Evolutionary conservation across 2,113 vertebrate species (phyloP).

Genomic region (Pimephales promelas): DNA sequence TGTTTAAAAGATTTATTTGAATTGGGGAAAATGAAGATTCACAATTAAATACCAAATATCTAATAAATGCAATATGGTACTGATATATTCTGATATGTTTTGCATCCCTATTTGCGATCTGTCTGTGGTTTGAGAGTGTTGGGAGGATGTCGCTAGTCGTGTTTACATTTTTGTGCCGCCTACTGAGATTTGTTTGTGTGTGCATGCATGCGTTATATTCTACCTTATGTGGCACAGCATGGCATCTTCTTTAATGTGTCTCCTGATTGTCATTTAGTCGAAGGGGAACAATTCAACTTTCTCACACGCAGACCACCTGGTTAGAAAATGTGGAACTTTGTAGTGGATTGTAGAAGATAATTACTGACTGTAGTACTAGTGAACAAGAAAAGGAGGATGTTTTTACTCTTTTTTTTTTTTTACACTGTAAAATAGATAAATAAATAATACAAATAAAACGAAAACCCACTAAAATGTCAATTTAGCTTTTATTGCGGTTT

Average conservation of each 20-base stretch:
- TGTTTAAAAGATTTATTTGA: not conserved
- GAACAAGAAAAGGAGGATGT: not conserved
- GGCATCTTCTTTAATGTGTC: conserved; percentile 18
- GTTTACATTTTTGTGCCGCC: not conserved
- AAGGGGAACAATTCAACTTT: not conserved
- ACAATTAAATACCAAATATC: too few relatives aligned
- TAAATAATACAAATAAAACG: too few relatives aligned
- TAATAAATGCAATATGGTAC: not conserved
- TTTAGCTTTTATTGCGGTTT: not conserved
- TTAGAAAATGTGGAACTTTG: not conserved
- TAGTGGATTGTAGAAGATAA: not conserved
- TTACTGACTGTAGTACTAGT: not conserved
- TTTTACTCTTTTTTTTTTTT: not conserved
- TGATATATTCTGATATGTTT: not conserved
- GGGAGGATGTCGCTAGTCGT: not conserved
- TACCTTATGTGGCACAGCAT: not conserved
- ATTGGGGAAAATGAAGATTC: too few relatives aligned
- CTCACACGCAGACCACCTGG: conserved; percentile 3
- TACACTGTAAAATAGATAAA: not conserved
- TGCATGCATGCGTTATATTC: not conserved
- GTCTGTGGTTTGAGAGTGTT: not conserved
- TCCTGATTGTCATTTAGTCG: conserved; percentile 7
- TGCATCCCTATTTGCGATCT: not conserved
- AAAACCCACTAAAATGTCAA: too few relatives aligned
- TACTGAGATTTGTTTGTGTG: not conserved